Evolutionary conservation across 2,797 vertebrate species (phyloP).

Genomic region (Falco naumanni): DNA sequence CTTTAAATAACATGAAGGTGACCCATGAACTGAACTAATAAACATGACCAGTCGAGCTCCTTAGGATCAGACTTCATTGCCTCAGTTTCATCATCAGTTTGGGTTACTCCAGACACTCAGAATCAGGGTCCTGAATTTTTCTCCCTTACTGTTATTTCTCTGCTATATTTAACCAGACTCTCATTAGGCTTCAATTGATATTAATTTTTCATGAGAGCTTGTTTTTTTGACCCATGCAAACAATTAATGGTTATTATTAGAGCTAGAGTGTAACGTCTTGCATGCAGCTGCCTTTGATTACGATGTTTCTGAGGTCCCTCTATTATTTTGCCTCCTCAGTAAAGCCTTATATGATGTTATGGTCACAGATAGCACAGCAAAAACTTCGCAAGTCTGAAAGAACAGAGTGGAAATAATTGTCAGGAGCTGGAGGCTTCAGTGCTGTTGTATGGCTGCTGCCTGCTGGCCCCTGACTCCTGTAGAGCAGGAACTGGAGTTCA

Average conservation of each 20-base stretch:
- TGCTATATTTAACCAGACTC: not conserved
- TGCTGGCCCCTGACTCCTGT: not conserved
- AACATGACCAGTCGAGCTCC: not conserved
- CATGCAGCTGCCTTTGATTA: slow-evolving; percentile 75
- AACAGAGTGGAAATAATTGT: slow-evolving; percentile 3
- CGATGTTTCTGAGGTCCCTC: slow-evolving; percentile 52
- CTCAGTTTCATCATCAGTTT: not conserved
- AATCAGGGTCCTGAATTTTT: not conserved
- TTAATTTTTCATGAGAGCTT: slow-evolving; percentile 28
- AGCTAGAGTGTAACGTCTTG: slow-evolving; percentile 28
- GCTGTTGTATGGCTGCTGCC: not conserved
- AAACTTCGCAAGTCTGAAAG: slow-evolving; percentile 36
- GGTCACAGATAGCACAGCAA: slow-evolving; percentile 50
- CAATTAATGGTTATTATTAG: slow-evolving; percentile 56
- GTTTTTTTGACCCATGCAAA: slow-evolving; percentile 37
- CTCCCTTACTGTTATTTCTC: not conserved
- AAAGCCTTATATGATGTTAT: slow-evolving; percentile 46
- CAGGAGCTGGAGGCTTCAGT: not conserved
- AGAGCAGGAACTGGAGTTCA: not conserved
- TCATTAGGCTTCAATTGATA: slow-evolving; percentile 39
- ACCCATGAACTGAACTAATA: slow-evolving; percentile 6
- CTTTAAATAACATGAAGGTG: slow-evolving; percentile 2
- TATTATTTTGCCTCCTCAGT: slow-evolving; percentile 65
- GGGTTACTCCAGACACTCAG: not conserved
- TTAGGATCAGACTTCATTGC: not conserved